Percentiles rank a stretch among this genome's conserved stretches.
Conservation (phyloP, 2,888 invertebrate genomes). For the Oligia fasciuncula region DNA sequence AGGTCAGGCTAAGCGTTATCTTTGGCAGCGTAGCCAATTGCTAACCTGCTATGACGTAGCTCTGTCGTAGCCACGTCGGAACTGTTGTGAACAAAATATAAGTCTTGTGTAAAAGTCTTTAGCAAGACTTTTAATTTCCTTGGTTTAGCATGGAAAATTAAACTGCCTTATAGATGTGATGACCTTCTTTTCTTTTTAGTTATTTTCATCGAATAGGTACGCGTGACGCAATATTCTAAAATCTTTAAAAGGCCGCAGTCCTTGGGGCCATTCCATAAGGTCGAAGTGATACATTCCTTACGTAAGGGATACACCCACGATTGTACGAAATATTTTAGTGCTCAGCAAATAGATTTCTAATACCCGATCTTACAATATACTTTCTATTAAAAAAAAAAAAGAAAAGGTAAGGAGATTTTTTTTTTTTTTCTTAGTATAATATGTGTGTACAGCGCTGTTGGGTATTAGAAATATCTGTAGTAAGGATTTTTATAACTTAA, state of each 20-base stretch:
- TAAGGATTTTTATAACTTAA: conserved; percentile 57
- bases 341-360: conserved; percentile 29
- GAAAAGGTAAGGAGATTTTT: conserved; percentile 25
- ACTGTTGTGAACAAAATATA: background rate
- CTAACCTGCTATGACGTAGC: background rate
- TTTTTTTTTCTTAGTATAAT: conserved; percentile 26
- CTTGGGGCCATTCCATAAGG: background rate
- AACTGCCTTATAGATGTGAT: background rate
- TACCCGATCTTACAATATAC: conserved; percentile 14
- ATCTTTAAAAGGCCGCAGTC: background rate
- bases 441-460: conserved; percentile 33
- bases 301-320: conserved; percentile 15
- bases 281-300: conserved; percentile 14
- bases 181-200: background rate
- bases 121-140: no score
- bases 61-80: no score
- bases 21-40: background rate
- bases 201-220: background rate
- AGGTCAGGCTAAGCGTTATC: background rate
- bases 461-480: conserved; percentile 41
- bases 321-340: conserved; percentile 23
- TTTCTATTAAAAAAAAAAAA: conserved; percentile 28
- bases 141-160: background rate
- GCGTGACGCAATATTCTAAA: background rate
- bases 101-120: background rate